Conservation (phyloP, 64 coral and sea anemone genomes). For the Montipora cactus region DNA sequence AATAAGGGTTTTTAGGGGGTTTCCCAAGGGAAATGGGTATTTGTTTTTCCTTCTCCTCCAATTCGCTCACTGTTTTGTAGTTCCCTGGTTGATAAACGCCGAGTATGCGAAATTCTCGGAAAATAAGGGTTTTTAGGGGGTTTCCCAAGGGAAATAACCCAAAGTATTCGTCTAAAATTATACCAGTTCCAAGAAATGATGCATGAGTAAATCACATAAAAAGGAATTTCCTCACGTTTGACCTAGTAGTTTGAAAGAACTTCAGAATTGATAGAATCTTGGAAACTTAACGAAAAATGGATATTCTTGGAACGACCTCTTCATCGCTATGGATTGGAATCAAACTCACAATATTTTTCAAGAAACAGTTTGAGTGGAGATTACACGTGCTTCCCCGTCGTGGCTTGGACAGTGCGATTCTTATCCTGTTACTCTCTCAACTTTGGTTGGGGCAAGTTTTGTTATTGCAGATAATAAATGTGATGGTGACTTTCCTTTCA, state of each 20-base stretch:
- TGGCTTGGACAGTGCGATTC: neutral
- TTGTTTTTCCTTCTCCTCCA: no score
- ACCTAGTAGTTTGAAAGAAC: neutral
- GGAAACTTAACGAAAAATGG: neutral
- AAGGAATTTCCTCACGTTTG: neutral
- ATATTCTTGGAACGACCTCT: neutral
- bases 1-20: no score
- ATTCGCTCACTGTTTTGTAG: no score
- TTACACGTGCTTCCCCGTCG: neutral
- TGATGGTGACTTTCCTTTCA: neutral
- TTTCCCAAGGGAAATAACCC: no score
- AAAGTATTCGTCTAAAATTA: no score
- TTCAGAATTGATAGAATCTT: neutral
- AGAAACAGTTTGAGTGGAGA: neutral
- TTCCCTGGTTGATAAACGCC: no score
- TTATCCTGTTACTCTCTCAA: neutral
- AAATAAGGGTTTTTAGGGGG: no score
- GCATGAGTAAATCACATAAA: no score
- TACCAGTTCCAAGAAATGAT: no score
- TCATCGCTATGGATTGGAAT: neutral
- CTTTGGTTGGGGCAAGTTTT: neutral
- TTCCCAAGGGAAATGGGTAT: no score
- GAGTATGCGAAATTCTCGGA: no score
- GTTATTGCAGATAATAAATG: neutral
- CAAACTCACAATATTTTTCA: conserved; percentile 7